Evolutionary conservation across 2,113 vertebrate species (phyloP), one percentile per base, ranked within the genome.

Genomic region (Cynoglossus semilaevis): DNA sequence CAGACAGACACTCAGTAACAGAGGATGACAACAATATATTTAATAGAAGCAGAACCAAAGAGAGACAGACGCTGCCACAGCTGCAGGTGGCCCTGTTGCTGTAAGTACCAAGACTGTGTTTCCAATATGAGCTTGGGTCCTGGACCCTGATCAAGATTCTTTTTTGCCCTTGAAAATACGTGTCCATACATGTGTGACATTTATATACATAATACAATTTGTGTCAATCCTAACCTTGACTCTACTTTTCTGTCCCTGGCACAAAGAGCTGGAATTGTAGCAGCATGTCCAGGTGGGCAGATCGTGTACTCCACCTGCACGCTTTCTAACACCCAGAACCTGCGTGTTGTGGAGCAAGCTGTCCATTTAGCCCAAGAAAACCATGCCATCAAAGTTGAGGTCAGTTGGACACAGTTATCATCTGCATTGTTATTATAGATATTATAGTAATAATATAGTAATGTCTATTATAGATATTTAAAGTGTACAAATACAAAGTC

Each of bases 11-110:
- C 63, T 95, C 96, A 0, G 81, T 94, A 17, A 83, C 79, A 48
- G 93, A 98, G 65, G 90, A 95, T 0, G 93, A 96, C 1, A 97
- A 99, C 87, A 99, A 95, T 79, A 93, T 99, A 68, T 99, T 98
- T 76, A 90, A 79, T 48, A 91, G 44, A 52, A 87, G 16, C 0
- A 88, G 96, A 69, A 91, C 82, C 37, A 91, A 89, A 15, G 96
- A 99, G 77, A 91, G 96, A 14, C 92, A 93, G 70, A 87, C 57
- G 77, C 79, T 99, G 72, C 96, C 97, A 3, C 77, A 94, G 80
- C 73, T 96, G 44, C 97, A 99, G 87, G 66, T 89, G 51, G 87
- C 94, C 70, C 91, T 99, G 61, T 91, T 99, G 55, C 77, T 95
- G 96, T 99, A 85, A 94, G 96, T 91, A 53, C 42, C 7, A 8